Evolutionary conservation across 2,888 invertebrate genomes (phyloP).

Genomic region (Sisyra nigra): DNA sequence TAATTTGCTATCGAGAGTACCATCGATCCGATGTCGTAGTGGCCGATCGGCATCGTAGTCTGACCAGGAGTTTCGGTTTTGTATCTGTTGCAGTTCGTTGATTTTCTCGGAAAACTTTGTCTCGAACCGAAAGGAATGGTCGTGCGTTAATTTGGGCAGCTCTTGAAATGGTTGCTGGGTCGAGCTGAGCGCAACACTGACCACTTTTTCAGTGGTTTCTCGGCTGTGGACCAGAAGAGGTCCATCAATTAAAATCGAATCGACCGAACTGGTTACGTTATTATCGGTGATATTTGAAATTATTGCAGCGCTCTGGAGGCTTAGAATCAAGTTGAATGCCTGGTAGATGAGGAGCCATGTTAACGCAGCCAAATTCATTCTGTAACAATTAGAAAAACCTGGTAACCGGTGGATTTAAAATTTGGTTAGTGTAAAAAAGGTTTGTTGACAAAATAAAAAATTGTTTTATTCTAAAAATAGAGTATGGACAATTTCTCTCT

Average conservation of each 20-base stretch:
- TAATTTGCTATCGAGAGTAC: conserved; percentile 32
- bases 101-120: background rate
- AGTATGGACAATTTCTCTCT: no score
- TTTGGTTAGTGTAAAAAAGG: no score
- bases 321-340: no score
- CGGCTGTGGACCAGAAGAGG: background rate
- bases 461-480: conserved; percentile 2
- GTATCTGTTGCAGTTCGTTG: background rate
- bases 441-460: no score
- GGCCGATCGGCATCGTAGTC: conserved; percentile 5
- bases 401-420: no score
- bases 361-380: no score
- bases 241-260: background rate
- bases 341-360: no score
- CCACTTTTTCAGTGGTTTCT: background rate
- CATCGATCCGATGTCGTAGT: conserved; percentile 4
- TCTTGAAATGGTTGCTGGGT: background rate
- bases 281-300: background rate
- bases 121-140: background rate
- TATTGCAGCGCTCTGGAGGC: background rate
- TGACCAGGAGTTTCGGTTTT: background rate
- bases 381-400: no score
- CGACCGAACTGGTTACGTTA: background rate
- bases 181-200: background rate
- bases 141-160: conserved; percentile 6